Percentiles rank a stretch among this genome's conserved stretches.
Conservation (phyloP, 2,113 vertebrate species). For the Archocentrus centrarchus region DNA sequence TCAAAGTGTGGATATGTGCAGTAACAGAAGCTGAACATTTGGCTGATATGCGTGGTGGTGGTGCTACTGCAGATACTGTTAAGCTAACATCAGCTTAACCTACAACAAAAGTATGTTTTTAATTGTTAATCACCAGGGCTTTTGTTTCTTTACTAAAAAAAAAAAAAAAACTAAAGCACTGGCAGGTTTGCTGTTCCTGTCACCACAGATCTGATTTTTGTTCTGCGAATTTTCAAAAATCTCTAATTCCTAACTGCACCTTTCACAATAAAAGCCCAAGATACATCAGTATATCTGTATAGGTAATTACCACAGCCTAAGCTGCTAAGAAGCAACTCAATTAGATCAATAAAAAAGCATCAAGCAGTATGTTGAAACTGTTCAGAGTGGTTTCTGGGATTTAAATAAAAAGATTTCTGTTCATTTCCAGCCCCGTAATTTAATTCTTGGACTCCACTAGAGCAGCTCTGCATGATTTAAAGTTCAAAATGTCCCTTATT, state of each 20-base stretch:
- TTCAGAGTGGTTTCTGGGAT: neutral
- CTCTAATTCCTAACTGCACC: neutral
- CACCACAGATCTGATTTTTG: neutral
- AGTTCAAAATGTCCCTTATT: neutral
- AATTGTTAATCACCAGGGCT: neutral
- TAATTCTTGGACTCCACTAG: neutral
- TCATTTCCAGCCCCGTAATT: rapidly evolving
- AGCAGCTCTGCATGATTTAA: neutral
- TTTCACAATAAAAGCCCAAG: neutral
- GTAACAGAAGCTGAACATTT: neutral
- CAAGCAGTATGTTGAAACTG: neutral
- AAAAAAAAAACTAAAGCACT: neutral
- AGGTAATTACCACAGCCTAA: neutral
- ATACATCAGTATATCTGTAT: neutral
- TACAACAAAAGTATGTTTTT: neutral
- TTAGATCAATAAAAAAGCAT: neutral
- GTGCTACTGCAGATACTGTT: neutral
- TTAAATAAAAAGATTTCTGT: no score
- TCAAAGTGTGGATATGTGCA: neutral
- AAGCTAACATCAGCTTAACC: neutral
- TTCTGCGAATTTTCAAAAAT: no score
- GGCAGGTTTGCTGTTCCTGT: neutral
- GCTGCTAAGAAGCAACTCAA: neutral
- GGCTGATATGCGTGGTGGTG: neutral
- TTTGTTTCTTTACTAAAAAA: neutral